Percentiles rank a stretch among this genome's conserved stretches.
Conservation (phyloP, 1,140 invertebrate genomes). For the Hycleus cichorii region DNA sequence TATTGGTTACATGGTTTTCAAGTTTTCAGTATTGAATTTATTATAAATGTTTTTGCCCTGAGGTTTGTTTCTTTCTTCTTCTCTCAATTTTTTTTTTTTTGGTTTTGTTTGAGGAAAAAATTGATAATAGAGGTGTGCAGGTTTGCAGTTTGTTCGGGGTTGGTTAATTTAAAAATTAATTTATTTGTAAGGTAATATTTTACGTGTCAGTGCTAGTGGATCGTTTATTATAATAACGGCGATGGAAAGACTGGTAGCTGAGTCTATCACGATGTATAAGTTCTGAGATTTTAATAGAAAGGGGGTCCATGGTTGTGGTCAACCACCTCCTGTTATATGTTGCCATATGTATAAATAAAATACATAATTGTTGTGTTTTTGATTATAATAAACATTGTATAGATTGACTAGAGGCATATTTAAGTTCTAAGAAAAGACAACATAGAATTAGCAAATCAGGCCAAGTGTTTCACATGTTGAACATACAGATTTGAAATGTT, state of each 20-base stretch:
- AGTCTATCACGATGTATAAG: conserved; percentile 9
- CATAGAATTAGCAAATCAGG: background rate
- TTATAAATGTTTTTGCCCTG: no score
- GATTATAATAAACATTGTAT: background rate
- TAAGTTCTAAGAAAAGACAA: background rate
- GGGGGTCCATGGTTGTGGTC: conserved; percentile 26
- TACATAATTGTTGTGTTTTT: conserved; percentile 5
- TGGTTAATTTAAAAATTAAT: conserved; percentile 7
- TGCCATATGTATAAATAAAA: conserved; percentile 30
- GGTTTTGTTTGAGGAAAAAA: background rate
- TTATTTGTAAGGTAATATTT: background rate
- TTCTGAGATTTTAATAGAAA: conserved; percentile 24
- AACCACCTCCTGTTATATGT: conserved; percentile 25
- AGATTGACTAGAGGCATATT: background rate
- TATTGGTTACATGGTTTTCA: no score
- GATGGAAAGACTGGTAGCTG: conserved; percentile 8
- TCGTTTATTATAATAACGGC: conserved; percentile 5
- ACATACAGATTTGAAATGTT: background rate
- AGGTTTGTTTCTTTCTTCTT: no score
- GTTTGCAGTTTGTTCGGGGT: no score
- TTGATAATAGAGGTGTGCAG: background rate
- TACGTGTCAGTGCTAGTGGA: no score
- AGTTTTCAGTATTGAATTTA: no score
- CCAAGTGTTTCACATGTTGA: background rate
- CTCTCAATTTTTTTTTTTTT: no score